These are phyloP conservation scores for Tricholauxania praeusta DNA, from an alignment of 2,888 invertebrate genomes.

Conservation along the genomic window DNA sequence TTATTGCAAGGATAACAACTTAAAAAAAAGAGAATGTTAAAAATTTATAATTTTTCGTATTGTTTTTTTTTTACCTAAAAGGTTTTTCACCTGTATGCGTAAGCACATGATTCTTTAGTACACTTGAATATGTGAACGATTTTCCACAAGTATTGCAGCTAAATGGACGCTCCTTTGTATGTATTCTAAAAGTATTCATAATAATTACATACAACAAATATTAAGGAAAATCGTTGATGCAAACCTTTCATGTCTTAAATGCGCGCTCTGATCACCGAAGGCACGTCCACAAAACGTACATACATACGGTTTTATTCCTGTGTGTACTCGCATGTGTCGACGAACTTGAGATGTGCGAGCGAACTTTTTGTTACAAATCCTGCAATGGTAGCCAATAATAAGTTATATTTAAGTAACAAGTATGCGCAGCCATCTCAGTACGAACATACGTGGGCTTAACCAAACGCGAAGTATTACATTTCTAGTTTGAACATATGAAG, in stretches of 20 bases:
- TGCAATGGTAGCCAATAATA: constrained; percentile 34
- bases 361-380: constrained; percentile 63
- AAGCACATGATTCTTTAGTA: constrained; percentile 66
- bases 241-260: constrained; percentile 67
- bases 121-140: constrained; percentile 66
- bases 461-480: too few relatives aligned
- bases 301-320: constrained; percentile 65
- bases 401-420: too few relatives aligned
- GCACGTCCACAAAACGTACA: constrained; percentile 65
- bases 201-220: background rate
- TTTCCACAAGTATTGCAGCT: constrained; percentile 65
- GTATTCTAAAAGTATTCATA: constrained; percentile 55
- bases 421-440: too few relatives aligned
- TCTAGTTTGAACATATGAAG: too few relatives aligned
- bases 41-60: too few relatives aligned
- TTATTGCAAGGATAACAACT: constrained; percentile 64
- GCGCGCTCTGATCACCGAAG: constrained; percentile 68
- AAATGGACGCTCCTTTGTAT: constrained; percentile 66
- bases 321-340: constrained; percentile 67
- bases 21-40: too few relatives aligned
- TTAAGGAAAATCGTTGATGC: background rate
- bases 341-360: constrained; percentile 65
- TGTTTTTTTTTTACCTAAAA: constrained; percentile 55
- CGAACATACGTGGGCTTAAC: too few relatives aligned
- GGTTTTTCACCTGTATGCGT: constrained; percentile 66